Evolutionary conservation across 2,113 vertebrate genomes (phyloP), one percentile per base, ranked within the genome.

Genomic region (Muscicapa adusta): DNA sequence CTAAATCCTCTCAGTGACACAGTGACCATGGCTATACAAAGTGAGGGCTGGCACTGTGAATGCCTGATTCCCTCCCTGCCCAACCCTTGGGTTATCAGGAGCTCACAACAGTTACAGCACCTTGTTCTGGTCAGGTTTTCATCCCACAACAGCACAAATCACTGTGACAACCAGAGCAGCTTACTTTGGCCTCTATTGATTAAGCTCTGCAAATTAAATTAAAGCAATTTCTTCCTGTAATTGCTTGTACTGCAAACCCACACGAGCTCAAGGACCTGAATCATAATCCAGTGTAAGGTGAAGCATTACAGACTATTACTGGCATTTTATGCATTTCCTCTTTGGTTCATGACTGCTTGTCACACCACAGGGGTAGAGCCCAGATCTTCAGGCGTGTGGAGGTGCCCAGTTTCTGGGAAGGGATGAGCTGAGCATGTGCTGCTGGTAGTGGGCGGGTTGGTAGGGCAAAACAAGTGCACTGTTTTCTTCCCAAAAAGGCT

Each of bases 171-270:
- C 19, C 68, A 78, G 36, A 72, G 68, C 56, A 51, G 34, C 56
- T 76, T 38, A 19, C 80, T 89, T 60, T 81, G 57, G 38, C 81
- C 57, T 29, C 73, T 84, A 89, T 75, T 0, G 12, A 92, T 92
- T 84, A 81, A 77, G 23, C 11, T 72, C 40, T 36, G 65, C 86
- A 89, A 97, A 96, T 94, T 92, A 73, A 93, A 90, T 94, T 83
- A 70, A 76, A 87, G 56, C 40, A 36, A 88, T 86, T 93, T 93
- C 29, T 94, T 53, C 73, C 57, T n/a, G 61, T 91, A 93, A 84
- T 94, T 92, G 80, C 82, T 67, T 74, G 45, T 92, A 34, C 76
- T 91, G 88, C 67, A 76, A 31, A 72, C 38, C 53, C 70, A 74
- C 53, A 53, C 6, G 0, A 43, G 56, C 51, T 91, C n/a, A 51